phyloP scores from a whole-genome alignment of 2,888 invertebrate species.

The Troilus luridus region DNA sequence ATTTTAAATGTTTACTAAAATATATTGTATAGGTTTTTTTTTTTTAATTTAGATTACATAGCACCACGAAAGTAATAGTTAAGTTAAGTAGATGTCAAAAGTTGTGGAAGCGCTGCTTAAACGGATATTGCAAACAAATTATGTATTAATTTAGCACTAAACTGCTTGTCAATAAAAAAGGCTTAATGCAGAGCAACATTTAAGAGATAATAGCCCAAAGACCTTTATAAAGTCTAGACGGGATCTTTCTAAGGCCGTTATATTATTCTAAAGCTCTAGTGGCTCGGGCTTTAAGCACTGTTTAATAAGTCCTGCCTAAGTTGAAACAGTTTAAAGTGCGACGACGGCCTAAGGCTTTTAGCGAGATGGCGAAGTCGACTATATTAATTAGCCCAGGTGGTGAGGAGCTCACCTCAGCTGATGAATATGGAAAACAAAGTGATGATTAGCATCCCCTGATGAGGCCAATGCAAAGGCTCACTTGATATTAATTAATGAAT shows the following conservation, averaged over 20 bases:
- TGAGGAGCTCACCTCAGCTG: slow-evolving; percentile 4
- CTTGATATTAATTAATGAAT: slow-evolving; percentile 48
- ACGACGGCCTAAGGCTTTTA: slow-evolving; percentile 21
- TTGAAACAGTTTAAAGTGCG: slow-evolving; percentile 40
- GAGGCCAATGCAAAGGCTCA: slow-evolving; percentile 40
- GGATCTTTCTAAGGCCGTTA: slow-evolving; percentile 36
- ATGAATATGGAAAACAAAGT: slow-evolving; percentile 44
- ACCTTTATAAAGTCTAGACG: slow-evolving; percentile 6
- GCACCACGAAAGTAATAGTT: no score
- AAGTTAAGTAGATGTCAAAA: no score
- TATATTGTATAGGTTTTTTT: no score
- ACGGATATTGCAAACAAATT: no score
- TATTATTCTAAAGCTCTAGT: slow-evolving; percentile 40
- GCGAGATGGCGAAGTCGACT: slow-evolving; percentile 7
- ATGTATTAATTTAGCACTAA: no score
- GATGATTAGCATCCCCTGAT: slow-evolving; percentile 26
- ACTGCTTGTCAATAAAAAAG: not conserved
- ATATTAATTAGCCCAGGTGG: slow-evolving; percentile 30
- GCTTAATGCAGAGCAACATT: not conserved
- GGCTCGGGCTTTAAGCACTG: slow-evolving; percentile 17
- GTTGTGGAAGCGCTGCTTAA: no score
- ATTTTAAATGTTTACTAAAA: no score
- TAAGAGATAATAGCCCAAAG: not conserved
- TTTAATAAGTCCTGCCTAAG: slow-evolving; percentile 32
- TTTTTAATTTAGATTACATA: no score